These are phyloP conservation scores for Lingula anatina DNA, from an alignment of 2,888 invertebrate species.

Conservation along the genomic window DNA sequence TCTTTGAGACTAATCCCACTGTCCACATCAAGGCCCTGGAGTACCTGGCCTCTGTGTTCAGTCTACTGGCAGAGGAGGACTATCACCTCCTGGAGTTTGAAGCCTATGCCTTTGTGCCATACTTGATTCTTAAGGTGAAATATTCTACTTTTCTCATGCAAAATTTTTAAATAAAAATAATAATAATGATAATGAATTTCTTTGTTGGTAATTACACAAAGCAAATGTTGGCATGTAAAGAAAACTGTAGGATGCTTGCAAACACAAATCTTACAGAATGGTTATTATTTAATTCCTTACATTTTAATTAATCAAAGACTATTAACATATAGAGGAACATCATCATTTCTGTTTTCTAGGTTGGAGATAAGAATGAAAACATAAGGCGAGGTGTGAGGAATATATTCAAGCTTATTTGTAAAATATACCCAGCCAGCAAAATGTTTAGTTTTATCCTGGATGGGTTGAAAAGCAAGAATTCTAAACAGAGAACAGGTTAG, in stretches of 20 bases:
- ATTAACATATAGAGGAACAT: no score
- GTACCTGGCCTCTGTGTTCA: constrained; percentile 79
- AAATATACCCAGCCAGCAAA: constrained; percentile 82
- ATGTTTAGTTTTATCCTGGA: constrained; percentile 88
- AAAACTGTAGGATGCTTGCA: no score
- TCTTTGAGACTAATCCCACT: constrained; percentile 98
- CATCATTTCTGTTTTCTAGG: no score
- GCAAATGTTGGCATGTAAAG: no score
- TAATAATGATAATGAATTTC: no score
- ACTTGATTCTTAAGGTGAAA: constrained; percentile 80
- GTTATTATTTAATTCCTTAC: no score
- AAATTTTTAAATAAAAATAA: no score
- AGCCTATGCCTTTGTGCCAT: constrained; percentile 90
- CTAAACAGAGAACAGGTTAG: constrained; percentile 83
- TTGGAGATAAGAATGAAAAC: constrained; percentile 94
- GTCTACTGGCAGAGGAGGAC: constrained; percentile 67
- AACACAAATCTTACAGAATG: no score
- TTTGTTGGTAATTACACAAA: no score
- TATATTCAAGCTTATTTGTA: constrained; percentile 76
- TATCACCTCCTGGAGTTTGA: constrained; percentile 87
- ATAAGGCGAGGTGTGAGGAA: constrained; percentile 84
- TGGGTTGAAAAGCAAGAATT: constrained; percentile 93
- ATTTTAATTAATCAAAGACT: no score
- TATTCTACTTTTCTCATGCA: background rate
- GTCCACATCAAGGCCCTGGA: constrained; percentile 93